Base-by-base conservation (phyloP, 64 coral and sea anemone species). In the Trachythela sp. region DNA sequence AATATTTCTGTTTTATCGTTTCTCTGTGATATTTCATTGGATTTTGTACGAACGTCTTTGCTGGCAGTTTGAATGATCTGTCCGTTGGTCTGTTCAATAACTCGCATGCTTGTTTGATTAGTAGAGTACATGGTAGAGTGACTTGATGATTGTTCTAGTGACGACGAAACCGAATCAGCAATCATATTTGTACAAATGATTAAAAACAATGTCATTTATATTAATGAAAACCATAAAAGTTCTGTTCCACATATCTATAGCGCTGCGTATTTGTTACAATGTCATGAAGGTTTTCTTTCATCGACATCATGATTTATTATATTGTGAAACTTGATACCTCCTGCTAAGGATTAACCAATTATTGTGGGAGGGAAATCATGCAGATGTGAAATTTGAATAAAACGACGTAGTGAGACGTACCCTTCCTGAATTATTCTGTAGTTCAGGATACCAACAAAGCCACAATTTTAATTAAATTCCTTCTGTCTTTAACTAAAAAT, bases 371-470 rank as follows among this genome's bases (percentile, higher is more conserved):
- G 26, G 56, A 64, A 24, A 24, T 64, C 56, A 4, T 64, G 56
- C 56, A 64, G 20, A n/a, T 64, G 56, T 64, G 56, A 64, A 64
- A 64, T 64, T 64, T 64, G 56, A 64, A 64, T 64, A 64, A 64
- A 59, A 59, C 42, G 4, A n/a, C n/a, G n/a, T n/a, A n/a, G n/a
- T n/a, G n/a, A 52, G 22, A 52, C 49, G 49, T 52, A 52, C 13
- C n/a, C n/a, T n/a, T n/a, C n/a, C n/a, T n/a, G n/a, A n/a, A n/a
- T n/a, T n/a, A n/a, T n/a, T n/a, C n/a, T n/a, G n/a, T n/a, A n/a
- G n/a, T n/a, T n/a, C n/a, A n/a, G n/a, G n/a, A n/a, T n/a, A n/a
- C n/a, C n/a, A n/a, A n/a, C n/a, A n/a, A n/a, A n/a, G n/a, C n/a
- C n/a, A n/a, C n/a, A n/a, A n/a, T n/a, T n/a, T n/a, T n/a, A n/a